Percentiles rank a stretch among this genome's conserved stretches.
Conservation (phyloP, 2,888 invertebrate species). For the Eupeodes luniger region DNA sequence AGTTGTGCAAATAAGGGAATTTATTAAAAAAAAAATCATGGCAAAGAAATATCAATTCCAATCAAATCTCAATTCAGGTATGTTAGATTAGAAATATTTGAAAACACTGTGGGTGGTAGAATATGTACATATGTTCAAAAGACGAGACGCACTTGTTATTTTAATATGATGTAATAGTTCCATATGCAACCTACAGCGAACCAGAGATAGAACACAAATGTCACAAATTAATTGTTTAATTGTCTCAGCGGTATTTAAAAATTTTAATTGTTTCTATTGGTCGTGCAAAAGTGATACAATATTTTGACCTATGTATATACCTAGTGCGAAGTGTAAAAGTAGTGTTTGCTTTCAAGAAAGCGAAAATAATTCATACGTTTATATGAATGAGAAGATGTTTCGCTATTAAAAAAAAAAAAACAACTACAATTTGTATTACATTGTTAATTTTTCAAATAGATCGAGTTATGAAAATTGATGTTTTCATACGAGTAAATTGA, state of each 20-base stretch:
- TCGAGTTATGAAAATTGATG: background rate
- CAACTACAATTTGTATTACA: too few relatives aligned
- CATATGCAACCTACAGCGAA: background rate
- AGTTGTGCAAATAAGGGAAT: background rate
- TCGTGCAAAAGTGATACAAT: background rate
- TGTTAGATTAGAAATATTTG: conserved; percentile 1
- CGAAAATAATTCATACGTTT: background rate
- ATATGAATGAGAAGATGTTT: too few relatives aligned
- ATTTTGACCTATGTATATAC: too few relatives aligned
- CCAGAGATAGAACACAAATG: conserved; percentile 19
- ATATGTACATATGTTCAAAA: background rate
- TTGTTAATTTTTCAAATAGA: background rate
- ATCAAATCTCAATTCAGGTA: conserved; percentile 54
- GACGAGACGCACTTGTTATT: background rate
- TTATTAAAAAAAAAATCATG: conserved; percentile 22
- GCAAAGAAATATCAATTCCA: conserved; percentile 45
- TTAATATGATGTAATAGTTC: conserved; percentile 22
- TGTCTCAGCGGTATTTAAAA: conserved; percentile 12
- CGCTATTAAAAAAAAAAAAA: too few relatives aligned
- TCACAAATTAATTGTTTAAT: conserved; percentile 61
- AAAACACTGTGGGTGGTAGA: conserved; percentile 13
- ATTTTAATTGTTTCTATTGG: background rate
- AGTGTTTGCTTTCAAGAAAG: background rate
- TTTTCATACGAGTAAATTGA: background rate
- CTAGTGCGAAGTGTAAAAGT: background rate